Evolutionary conservation across 1,140 invertebrate species (phyloP), one percentile per base, ranked within the genome.

Genomic region (Drosophila watanabei): DNA sequence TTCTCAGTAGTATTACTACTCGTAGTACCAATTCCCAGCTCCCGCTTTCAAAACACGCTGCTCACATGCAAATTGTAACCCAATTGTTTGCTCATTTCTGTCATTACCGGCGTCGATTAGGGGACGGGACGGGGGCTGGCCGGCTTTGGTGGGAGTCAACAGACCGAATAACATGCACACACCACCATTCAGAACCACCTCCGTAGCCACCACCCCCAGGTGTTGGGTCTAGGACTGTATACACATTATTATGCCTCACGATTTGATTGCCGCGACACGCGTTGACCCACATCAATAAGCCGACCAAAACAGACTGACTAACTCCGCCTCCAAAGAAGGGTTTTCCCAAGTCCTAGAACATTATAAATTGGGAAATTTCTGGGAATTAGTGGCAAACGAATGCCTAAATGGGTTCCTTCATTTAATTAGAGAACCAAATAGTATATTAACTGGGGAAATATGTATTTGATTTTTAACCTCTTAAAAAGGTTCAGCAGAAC

Each of bases 261-360:
- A 79, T 79, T 79, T 79, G 64, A 78, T 78, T 78, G 76, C 58
- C 56, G 65, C 66, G 58, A 78, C 76, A 79, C 75, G 58, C 73
- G 62, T 59, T 77, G 75, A 77, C 75, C 75, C 70, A 72, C 70
- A 73, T 77, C 73, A 76, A 75, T 75, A 65, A 52, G 59, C 46
- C 41, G 32, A 66, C 39, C 48, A 59, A 45, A 64, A 49, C 68
- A 41, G 30, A 73, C 68, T 60, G 46, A 73, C 68, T 61, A 68
- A 69, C 46, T 33, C 16, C n/a, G 16, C 24, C 39, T 33, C 14
- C n/a, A 14, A 37, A 48, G 20, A 11, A 24, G 59, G 41, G 49
- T 18, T 37, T 28, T 16, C 61, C 28, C 7, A 7, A n/a, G 14
- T 16, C 7, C 11, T 18, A 54, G 13, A 52, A 14, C 8, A 1